Conservation (phyloP, 1,140 invertebrate species). For the Camponotus vicinus region DNA sequence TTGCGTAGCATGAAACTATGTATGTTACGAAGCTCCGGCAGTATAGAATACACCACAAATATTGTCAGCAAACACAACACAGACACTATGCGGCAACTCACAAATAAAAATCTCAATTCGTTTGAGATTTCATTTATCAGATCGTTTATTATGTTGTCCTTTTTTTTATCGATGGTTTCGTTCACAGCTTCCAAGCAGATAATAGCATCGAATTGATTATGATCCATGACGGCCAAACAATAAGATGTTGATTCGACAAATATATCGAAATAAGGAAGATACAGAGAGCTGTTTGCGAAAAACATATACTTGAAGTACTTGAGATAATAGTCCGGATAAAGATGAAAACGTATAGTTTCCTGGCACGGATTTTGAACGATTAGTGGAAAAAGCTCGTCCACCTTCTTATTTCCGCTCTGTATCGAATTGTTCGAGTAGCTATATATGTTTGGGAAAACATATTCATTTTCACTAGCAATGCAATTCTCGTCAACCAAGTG, state of each 20-base stretch:
- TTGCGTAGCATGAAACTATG: conserved; percentile 86
- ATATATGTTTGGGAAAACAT: conserved; percentile 48
- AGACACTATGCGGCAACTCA: conserved; percentile 84
- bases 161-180: too few species aligned
- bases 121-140: conserved; percentile 30
- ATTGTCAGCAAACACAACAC: conserved; percentile 86
- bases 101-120: background rate
- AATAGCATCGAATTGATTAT: conserved; percentile 44
- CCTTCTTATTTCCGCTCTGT: background rate
- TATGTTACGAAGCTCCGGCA: conserved; percentile 85
- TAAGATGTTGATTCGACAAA: conserved; percentile 43
- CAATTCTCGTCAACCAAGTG: background rate
- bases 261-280: conserved; percentile 76
- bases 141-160: too few species aligned
- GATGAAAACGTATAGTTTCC: conserved; percentile 76
- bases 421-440: background rate
- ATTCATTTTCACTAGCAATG: background rate
- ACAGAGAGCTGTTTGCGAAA: conserved; percentile 86
- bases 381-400: conserved; percentile 25
- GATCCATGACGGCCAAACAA: conserved; percentile 64
- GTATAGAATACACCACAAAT: conserved; percentile 85
- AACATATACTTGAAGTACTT: conserved; percentile 85
- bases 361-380: conserved; percentile 63
- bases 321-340: conserved; percentile 79
- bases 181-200: conserved; percentile 46